Conservation (phyloP, 2,888 invertebrate species). For the Rhimphoctona megacephalus region DNA sequence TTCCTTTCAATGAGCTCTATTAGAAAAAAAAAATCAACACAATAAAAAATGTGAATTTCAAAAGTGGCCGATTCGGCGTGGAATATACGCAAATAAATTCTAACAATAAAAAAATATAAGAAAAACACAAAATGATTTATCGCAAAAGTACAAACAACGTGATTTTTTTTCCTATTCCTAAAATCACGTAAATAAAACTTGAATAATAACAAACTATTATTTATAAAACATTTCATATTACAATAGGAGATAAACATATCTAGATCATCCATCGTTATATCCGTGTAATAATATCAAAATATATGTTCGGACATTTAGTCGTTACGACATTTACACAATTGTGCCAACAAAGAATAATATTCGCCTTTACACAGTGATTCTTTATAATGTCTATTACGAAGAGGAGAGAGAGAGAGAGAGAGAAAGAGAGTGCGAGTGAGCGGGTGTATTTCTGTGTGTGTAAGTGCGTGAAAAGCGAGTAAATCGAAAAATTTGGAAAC, state of each 20-base stretch:
- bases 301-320: slow-evolving; percentile 10
- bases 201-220: not conserved
- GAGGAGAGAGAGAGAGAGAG: not conserved
- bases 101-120: slow-evolving; percentile 6
- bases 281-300: slow-evolving; percentile 5
- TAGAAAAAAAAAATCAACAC: too few relatives aligned
- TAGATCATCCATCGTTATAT: not conserved
- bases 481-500: not conserved
- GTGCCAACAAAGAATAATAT: not conserved
- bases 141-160: slow-evolving; percentile 6
- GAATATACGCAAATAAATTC: not conserved
- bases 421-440: not conserved
- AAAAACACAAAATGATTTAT: not conserved
- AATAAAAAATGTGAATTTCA: too few relatives aligned
- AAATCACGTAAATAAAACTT: not conserved
- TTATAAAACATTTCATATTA: slow-evolving; percentile 8
- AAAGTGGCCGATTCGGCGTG: too few relatives aligned
- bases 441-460: not conserved
- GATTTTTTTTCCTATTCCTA: not conserved
- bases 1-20: too few relatives aligned
- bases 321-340: not conserved
- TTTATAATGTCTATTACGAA: not conserved
- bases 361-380: not conserved
- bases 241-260: not conserved
- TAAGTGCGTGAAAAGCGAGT: not conserved